phyloP scores from a whole-genome alignment of 2,888 invertebrate genomes.

The Clanis bilineata region DNA sequence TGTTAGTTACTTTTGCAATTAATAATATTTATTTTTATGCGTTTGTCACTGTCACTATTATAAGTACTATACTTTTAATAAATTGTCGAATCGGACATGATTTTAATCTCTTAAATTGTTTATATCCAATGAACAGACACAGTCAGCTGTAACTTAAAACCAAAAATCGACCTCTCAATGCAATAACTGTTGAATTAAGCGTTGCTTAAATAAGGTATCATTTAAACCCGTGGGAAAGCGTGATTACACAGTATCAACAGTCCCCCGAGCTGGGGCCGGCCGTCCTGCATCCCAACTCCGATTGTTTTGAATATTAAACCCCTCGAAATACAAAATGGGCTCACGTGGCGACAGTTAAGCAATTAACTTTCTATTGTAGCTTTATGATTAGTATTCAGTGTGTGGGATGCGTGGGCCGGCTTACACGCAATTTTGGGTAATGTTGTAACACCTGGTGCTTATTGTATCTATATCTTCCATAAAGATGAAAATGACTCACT shows the following conservation, averaged over 20 bases:
- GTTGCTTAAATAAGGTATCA: background rate
- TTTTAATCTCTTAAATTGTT: too few relatives aligned
- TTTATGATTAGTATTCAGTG: conserved; percentile 10
- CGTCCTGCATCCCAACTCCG: conserved; percentile 16
- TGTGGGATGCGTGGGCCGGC: background rate
- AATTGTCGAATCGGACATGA: too few relatives aligned
- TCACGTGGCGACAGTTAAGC: conserved; percentile 35
- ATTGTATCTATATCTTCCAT: background rate
- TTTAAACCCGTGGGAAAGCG: background rate
- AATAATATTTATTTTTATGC: too few relatives aligned
- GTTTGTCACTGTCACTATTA: too few relatives aligned
- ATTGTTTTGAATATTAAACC: conserved; percentile 37
- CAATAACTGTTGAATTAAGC: background rate
- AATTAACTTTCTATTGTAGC: conserved; percentile 37
- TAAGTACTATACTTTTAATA: too few relatives aligned
- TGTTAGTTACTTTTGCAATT: too few relatives aligned
- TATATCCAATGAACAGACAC: too few relatives aligned
- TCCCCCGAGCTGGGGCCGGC: background rate
- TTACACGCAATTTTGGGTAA: background rate
- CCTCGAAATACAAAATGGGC: conserved; percentile 40
- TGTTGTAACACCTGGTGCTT: background rate
- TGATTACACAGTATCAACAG: background rate
- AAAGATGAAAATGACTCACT: too few relatives aligned
- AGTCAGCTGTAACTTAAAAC: too few relatives aligned
- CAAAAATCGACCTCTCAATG: background rate